These are phyloP conservation scores for Rattus norvegicus DNA, from an alignment of 2,113 vertebrate species.

Conservation along the genomic window GRCr8 NC_086028.1:4270001-4270500, in stretches of 20 bases:
- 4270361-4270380: fast-evolving
- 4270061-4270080: not conserved
- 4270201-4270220: too few relatives aligned
- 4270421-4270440: not conserved
- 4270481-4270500: not conserved
- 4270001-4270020: not conserved
- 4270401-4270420: not conserved
- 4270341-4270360: not conserved
- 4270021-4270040: not conserved
- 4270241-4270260: not conserved
- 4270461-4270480: not conserved
- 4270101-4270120: not conserved
- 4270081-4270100: not conserved
- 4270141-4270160: not conserved
- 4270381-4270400: not conserved
- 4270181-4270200: too few relatives aligned
- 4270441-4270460: not conserved
- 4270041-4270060: not conserved
- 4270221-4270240: too few relatives aligned
- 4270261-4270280: too few relatives aligned
- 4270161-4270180: not conserved
- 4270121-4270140: not conserved
- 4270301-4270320: not conserved
- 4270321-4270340: not conserved
- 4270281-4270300: not conserved